Conservation (phyloP, 2,797 vertebrate species). For the Poeciliopsis presidionis region DNA sequence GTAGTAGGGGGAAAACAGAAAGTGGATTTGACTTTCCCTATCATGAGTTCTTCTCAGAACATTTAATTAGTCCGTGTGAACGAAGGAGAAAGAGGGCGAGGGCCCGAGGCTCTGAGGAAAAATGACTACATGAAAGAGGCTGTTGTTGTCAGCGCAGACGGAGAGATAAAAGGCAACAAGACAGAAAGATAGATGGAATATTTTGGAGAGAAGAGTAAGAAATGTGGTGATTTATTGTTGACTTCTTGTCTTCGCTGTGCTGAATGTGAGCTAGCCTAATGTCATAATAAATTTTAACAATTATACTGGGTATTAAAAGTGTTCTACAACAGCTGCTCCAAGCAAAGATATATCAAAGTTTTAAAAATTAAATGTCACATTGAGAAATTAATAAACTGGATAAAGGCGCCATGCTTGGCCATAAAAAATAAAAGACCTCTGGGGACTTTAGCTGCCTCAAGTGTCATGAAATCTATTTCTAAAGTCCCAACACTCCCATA, state of each 20-base stretch:
- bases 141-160: conserved; percentile 74
- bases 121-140: conserved; percentile 79
- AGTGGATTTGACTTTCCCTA: conserved; percentile 50
- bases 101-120: conserved; percentile 69
- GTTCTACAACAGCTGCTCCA: neutral
- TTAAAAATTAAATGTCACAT: neutral
- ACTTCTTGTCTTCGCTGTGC: neutral
- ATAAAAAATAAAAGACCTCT: neutral
- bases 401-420: no score
- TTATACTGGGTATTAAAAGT: neutral
- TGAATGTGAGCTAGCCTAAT: conserved; percentile 2
- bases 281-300: neutral
- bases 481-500: neutral
- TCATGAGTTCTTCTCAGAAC: conserved; percentile 73
- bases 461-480: neutral
- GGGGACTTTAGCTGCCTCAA: neutral
- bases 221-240: conserved; percentile 53
- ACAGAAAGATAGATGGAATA: conserved; percentile 75
- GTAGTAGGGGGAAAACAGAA: conserved; percentile 3
- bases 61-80: conserved; percentile 78
- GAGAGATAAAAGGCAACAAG: conserved; percentile 75
- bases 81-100: conserved; percentile 58
- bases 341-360: neutral
- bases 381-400: neutral
- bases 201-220: conserved; percentile 50